Percentiles rank a stretch among this genome's conserved stretches.
These are phyloP conservation scores for Zoanthus sociatus DNA, from an alignment of 92 coral and sea anemone species.

Conservation along the genomic window DNA sequence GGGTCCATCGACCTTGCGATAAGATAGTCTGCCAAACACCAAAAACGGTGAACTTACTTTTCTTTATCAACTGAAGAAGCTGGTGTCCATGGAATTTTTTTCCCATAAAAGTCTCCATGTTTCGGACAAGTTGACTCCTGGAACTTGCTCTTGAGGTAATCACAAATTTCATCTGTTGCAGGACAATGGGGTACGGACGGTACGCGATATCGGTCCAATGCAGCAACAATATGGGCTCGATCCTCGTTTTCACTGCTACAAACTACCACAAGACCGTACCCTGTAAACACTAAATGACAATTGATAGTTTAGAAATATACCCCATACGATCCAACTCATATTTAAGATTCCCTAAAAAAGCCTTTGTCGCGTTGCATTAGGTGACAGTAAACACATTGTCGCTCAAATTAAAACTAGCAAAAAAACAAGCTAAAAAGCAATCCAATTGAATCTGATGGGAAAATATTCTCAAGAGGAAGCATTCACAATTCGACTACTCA, in stretches of 20 bases:
- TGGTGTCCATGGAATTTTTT: constrained; percentile 70
- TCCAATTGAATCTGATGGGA: no score
- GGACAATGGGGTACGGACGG: constrained; percentile 71
- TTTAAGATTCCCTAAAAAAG: no score
- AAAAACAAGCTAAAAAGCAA: no score
- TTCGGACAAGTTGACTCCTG: constrained; percentile 26
- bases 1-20: no score
- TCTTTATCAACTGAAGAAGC: constrained; percentile 82
- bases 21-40: neutral
- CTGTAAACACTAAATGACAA: constrained; percentile 31
- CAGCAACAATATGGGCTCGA: constrained; percentile 83
- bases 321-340: neutral
- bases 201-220: constrained; percentile 71
- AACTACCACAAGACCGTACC: constrained; percentile 72
- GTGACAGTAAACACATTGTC: no score
- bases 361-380: no score
- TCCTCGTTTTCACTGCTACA: constrained; percentile 88
- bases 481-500: no score
- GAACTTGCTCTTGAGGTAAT: constrained; percentile 65
- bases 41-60: constrained; percentile 36
- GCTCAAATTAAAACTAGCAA: no score
- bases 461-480: no score
- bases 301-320: neutral
- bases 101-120: constrained; percentile 52
- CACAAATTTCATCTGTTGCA: constrained; percentile 53